Conservation (phyloP, 2,888 invertebrate genomes). For the Macrosoma leucophasiata region DNA sequence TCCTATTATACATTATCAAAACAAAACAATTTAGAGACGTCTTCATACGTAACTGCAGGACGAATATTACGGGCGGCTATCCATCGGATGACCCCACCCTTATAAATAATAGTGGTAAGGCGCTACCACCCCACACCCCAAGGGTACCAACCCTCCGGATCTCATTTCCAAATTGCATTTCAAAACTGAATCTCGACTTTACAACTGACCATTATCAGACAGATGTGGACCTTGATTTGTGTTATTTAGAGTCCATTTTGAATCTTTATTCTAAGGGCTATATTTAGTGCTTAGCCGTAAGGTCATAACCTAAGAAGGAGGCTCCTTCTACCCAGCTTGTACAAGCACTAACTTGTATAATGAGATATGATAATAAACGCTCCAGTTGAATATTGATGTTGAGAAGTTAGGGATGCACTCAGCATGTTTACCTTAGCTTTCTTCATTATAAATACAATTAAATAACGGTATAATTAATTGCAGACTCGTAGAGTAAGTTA, state of each 20-base stretch:
- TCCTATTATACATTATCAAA: too few species aligned
- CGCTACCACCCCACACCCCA: slow-evolving; percentile 54
- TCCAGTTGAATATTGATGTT: slow-evolving; percentile 72
- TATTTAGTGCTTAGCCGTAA: slow-evolving; percentile 51
- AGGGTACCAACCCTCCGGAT: slow-evolving; percentile 66
- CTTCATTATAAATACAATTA: slow-evolving; percentile 31
- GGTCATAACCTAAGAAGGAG: slow-evolving; percentile 68
- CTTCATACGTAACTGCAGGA: too few species aligned
- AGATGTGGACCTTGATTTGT: slow-evolving; percentile 28
- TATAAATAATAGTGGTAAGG: slow-evolving; percentile 74
- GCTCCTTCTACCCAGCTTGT: slow-evolving; percentile 42
- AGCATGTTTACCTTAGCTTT: slow-evolving; percentile 49
- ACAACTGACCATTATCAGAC: slow-evolving; percentile 36
- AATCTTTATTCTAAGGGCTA: slow-evolving; percentile 33
- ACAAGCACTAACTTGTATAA: slow-evolving; percentile 74
- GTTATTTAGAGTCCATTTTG: slow-evolving; percentile 31
- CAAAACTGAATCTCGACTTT: slow-evolving; percentile 70
- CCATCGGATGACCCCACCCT: slow-evolving; percentile 69
- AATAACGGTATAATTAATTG: too few species aligned
- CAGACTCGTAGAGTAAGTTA: too few species aligned
- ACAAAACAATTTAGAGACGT: too few species aligned
- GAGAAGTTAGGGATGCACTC: slow-evolving; percentile 67
- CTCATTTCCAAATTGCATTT: slow-evolving; percentile 75
- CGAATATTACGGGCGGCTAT: too few species aligned
- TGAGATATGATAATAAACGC: slow-evolving; percentile 76